A percentile compares a stretch with the other conserved stretches of the same genome.
phyloP scores from a whole-genome alignment of 2,113 vertebrate species.

The Aptenodytes patagonicus region DNA sequence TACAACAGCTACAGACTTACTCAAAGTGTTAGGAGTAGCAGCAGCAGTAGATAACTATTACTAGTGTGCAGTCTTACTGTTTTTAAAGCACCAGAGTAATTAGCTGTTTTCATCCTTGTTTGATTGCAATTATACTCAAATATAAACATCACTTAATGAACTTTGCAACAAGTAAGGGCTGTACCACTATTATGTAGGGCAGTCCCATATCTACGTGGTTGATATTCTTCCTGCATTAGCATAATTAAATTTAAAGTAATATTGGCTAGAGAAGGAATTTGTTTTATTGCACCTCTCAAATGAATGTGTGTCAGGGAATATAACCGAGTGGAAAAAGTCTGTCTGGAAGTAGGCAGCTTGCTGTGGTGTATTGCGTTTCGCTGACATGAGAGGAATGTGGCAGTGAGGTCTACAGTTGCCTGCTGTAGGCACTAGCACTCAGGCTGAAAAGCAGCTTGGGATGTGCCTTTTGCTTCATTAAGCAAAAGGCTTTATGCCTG shows the following conservation, averaged over 20 bases:
- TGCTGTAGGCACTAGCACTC: background rate
- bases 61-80: background rate
- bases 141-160: background rate
- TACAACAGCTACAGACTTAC: background rate
- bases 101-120: background rate
- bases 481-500: background rate
- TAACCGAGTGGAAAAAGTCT: conserved; percentile 28
- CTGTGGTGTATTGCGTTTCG: conserved; percentile 14
- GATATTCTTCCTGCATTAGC: background rate
- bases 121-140: background rate
- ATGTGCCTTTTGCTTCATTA: conserved; percentile 26
- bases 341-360: background rate
- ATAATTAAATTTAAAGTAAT: background rate
- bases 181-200: background rate
- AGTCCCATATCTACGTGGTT: accelerated
- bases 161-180: background rate
- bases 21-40: background rate
- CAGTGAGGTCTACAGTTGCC: conserved; percentile 23
- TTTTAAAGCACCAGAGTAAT: background rate
- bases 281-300: background rate
- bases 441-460: conserved; percentile 12
- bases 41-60: background rate
- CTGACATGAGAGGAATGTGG: conserved; percentile 33
- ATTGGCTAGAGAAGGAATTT: background rate
- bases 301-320: background rate